Base-by-base conservation (phyloP, 2,113 vertebrate species). In the Acanthochromis polyacanthus region DNA sequence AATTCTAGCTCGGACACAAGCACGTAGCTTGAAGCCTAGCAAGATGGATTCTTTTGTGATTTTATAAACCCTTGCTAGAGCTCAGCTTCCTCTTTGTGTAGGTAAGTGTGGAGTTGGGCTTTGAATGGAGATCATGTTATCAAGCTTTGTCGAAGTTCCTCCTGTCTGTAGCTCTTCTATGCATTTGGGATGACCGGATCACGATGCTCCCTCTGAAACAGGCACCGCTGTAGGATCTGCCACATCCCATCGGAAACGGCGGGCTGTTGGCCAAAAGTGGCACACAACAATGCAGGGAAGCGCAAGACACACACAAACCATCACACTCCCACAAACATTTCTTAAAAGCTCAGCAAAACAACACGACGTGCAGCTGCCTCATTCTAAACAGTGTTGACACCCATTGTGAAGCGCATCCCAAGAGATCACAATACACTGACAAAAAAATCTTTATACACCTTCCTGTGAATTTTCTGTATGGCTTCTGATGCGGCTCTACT, bases 311-410 rank as follows among this genome's bases (percentile, higher is more conserved):
- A 51, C 74, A 74, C 16, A 74, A 58, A 60, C 57, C 11, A 15
- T 5, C 46, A 62, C 40, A 43, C 19, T 9, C 78, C 2, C 82
- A 66, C 73, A 78, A 69, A 55, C 77, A 77, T 75, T 85, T 89
- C 63, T 57, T 89, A 78, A 84, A 80, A 89, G 83, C 90, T 87
- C 88, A 87, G 90, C 89, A 73, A 83, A 89, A 88, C 83, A 88
- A 64, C 43, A 20, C 53, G 16, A 69, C 43, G 10, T 36, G 73
- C 83, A 58, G 77, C 85, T 74, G 72, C 67, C 78, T 78, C 55
- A 3, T 75, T 78, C 62, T 76, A 71, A 84, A 66, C 69, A 61
- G 51, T 43, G 4, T 59, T 78, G 78, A 78, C 83, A 75, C 52
- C 81, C 67, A 81, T 80, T 88, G 83, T 82, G 73, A 58, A 70